phyloP scores from a whole-genome alignment of 2,113 vertebrate species.

The Eolophus roseicapilla region DNA sequence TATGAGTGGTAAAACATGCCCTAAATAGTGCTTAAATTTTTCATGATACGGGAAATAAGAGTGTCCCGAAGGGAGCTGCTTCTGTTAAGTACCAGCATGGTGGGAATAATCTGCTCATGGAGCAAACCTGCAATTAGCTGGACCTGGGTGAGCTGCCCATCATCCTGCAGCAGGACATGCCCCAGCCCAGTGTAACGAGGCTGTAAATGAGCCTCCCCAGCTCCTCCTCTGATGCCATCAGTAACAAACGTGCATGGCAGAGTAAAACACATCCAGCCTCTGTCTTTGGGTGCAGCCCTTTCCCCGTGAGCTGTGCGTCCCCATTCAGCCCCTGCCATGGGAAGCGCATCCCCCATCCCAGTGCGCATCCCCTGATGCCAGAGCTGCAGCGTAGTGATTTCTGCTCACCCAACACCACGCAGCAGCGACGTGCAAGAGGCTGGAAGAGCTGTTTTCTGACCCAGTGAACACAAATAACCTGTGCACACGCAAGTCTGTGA shows the following conservation, averaged over 20 bases:
- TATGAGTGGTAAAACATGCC: not conserved
- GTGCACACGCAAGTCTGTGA: accelerated
- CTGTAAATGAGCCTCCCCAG: accelerated
- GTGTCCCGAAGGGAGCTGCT: not conserved
- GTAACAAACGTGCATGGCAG: accelerated
- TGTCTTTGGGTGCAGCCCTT: not conserved
- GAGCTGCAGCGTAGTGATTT: not conserved
- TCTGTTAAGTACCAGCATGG: not conserved
- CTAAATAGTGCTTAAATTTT: not conserved
- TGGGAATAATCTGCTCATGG: not conserved
- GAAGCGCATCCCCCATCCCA: accelerated
- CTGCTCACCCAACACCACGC: accelerated
- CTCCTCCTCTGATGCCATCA: not conserved
- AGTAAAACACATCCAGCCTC: accelerated
- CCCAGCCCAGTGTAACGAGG: not conserved
- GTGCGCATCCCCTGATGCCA: not conserved
- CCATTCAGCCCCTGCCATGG: accelerated
- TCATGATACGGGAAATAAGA: not conserved
- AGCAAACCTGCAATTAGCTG: not conserved
- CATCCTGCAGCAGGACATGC: not conserved
- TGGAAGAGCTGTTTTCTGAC: not conserved
- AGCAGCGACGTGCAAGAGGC: not conserved
- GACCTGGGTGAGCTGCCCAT: not conserved
- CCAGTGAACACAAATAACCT: not conserved
- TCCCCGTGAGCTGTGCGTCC: not conserved